Percentiles rank a stretch among this genome's conserved stretches.
These are phyloP conservation scores for Agrotis segetum DNA, from an alignment of 2,888 invertebrate species.

Conservation along the genomic window DNA sequence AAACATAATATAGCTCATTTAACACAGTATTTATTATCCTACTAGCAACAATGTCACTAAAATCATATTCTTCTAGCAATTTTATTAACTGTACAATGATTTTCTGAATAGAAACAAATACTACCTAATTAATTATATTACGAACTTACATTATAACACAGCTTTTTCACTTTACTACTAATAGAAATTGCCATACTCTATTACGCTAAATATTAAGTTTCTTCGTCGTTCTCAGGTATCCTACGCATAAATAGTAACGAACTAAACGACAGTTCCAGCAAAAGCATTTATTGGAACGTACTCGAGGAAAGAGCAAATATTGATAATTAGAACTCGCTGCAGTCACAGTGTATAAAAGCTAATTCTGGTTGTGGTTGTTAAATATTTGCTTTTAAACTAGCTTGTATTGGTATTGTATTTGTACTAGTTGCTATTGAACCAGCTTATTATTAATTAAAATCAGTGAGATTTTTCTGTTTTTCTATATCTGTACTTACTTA, in stretches of 20 bases:
- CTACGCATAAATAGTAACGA: slow-evolving; percentile 32
- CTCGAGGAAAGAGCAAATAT: slow-evolving; percentile 22
- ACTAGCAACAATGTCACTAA: too few relatives aligned
- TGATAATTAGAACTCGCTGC: slow-evolving; percentile 29
- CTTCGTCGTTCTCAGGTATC: slow-evolving; percentile 8
- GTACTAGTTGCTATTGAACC: not conserved
- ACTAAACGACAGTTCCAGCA: slow-evolving; percentile 21
- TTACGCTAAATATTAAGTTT: slow-evolving; percentile 16
- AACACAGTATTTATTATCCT: too few relatives aligned
- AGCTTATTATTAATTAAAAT: not conserved
- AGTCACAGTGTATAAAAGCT: slow-evolving; percentile 4
- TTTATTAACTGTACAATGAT: not conserved
- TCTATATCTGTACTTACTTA: too few relatives aligned
- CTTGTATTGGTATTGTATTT: not conserved
- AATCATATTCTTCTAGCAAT: not conserved
- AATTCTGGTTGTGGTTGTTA: slow-evolving; percentile 5
- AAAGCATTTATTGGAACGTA: slow-evolving; percentile 26
- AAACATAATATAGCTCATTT: too few relatives aligned
- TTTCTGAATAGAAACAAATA: not conserved
- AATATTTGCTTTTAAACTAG: slow-evolving; percentile 2
- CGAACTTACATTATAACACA: not conserved
- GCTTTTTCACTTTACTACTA: not conserved
- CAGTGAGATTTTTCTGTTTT: not conserved
- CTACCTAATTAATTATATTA: not conserved
- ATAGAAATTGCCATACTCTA: not conserved